Evolutionary conservation across 2,888 invertebrate genomes (phyloP), one percentile per base, ranked within the genome.

Genomic region (Pyrochroa serraticornis): DNA sequence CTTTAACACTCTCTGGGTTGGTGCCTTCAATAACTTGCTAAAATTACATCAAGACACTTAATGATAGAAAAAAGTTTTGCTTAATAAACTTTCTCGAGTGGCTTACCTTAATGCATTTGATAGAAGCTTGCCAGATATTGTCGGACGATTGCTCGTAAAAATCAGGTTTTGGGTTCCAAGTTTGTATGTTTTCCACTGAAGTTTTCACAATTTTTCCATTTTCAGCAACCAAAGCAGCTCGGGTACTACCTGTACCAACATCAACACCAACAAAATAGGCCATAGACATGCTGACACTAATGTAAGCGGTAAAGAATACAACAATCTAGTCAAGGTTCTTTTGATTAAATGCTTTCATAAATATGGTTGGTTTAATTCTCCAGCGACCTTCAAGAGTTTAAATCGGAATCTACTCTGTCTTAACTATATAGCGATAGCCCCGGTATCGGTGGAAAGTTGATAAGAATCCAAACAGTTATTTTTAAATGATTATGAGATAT

Each of bases 131-230:
- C 97, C 97, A 97, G 72, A 97, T 93, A 75, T 97, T 84, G 55
- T 89, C 85, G 0, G 94, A 92, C 3, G 95, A 95, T 79, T 97
- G 97, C 77, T 97, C 95, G 78, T 91, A 97, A 77, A 86, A 90
- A 74, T 90, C 85, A 1, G 84, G 80, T 70, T 85, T 82, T 0
- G 92, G 90, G 75, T 90, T 91, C 87, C 91, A 93, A 8, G 90
- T 92, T 75, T 84, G 80, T 22, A 93, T 90, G 41, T 84, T 80
- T 72, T 86, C 83, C 0, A 87, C 86, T 10, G 88, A 82, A 39
- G 84, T 81, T 62, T 85, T 83, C 5, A 87, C 61, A 32, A 93
- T 83, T 73, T 85, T 85, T 1, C 96, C 95, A 49, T 81, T 77
- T 5, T 82, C 79, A 49, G 84, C 80, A 3, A 95, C 90, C 33